Percentiles rank a stretch among this genome's conserved stretches.
Conservation (phyloP, 2,888 invertebrate species). For the Drosophila seclusa region DNA sequence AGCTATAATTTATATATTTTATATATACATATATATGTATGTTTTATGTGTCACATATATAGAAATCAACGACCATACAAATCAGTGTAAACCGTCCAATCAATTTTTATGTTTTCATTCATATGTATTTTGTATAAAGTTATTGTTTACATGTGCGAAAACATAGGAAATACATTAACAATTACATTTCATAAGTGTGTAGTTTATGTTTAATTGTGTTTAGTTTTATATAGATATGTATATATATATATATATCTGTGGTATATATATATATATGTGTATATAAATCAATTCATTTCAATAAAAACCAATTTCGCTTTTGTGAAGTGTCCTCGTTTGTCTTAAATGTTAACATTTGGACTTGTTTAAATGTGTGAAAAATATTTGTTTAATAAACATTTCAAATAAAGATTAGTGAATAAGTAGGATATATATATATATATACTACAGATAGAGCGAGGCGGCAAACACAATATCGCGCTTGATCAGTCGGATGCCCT, state of each 20-base stretch:
- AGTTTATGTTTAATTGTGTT: constrained; percentile 20
- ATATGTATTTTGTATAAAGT: constrained; percentile 27
- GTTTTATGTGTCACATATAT: constrained; percentile 75
- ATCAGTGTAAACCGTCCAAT: constrained; percentile 84
- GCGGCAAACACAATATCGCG: constrained; percentile 99
- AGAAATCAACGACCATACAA: constrained; percentile 68
- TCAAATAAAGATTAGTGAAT: not conserved
- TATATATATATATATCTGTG: not conserved
- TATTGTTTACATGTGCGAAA: constrained; percentile 48
- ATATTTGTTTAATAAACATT: constrained; percentile 2
- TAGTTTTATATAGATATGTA: constrained; percentile 1
- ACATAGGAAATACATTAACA: constrained; percentile 47
- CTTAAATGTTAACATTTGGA: not conserved
- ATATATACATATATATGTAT: constrained; percentile 45
- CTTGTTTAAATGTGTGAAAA: not conserved
- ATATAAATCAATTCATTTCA: constrained; percentile 18
- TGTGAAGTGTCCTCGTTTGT: constrained; percentile 40
- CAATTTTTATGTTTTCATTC: constrained; percentile 68
- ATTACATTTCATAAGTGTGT: constrained; percentile 30
- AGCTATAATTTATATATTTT: constrained; percentile 8
- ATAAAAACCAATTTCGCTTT: constrained; percentile 26
- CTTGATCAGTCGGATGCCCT: constrained; percentile 95
- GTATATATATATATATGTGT: not conserved
- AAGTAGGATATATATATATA: not conserved
- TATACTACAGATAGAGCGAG: constrained; percentile 93